Conservation (phyloP, 1,140 invertebrate genomes). For the Drosophila bocqueti region DNA sequence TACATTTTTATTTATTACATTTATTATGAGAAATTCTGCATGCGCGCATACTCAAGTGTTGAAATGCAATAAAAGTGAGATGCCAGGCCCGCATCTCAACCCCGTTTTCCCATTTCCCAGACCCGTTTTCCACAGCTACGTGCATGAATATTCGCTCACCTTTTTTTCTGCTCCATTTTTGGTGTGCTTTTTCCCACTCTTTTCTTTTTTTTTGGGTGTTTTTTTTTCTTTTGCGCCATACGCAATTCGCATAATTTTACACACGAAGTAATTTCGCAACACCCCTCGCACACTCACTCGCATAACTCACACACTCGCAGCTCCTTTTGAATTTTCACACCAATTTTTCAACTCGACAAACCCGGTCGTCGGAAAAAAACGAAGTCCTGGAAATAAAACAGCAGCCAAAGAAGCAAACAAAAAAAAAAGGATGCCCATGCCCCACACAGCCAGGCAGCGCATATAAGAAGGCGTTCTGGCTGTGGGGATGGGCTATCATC, state of each 20-base stretch:
- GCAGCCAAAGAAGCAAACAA: slow-evolving; percentile 28
- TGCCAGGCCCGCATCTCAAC: slow-evolving; percentile 56
- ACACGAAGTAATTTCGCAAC: slow-evolving; percentile 82
- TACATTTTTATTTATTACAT: slow-evolving; percentile 82
- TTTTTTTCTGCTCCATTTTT: slow-evolving; percentile 59
- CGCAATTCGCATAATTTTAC: slow-evolving; percentile 83
- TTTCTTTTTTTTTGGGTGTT: slow-evolving; percentile 13
- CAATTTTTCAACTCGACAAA: slow-evolving; percentile 84
- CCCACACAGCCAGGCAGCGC: slow-evolving; percentile 5
- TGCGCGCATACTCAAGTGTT: slow-evolving; percentile 78
- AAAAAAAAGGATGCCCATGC: slow-evolving; percentile 29
- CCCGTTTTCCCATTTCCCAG: slow-evolving; percentile 4
- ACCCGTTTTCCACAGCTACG: slow-evolving; percentile 36
- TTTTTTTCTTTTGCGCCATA: slow-evolving; percentile 33
- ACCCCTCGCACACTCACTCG: slow-evolving; percentile 48
- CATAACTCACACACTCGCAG: slow-evolving; percentile 70
- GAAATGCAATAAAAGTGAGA: slow-evolving; percentile 83
- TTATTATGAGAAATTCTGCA: slow-evolving; percentile 83
- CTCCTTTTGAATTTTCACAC: slow-evolving; percentile 85
- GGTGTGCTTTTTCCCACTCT: slow-evolving; percentile 31
- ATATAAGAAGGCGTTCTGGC: slow-evolving; percentile 35
- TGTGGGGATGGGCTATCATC: slow-evolving; percentile 56
- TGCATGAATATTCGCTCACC: slow-evolving; percentile 78
- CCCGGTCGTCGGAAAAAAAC: slow-evolving; percentile 56
- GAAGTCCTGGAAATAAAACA: slow-evolving; percentile 41